These are phyloP conservation scores for Calcarius lapponicus DNA, from an alignment of 2,797 vertebrate species.

Conservation along the genomic window DNA sequence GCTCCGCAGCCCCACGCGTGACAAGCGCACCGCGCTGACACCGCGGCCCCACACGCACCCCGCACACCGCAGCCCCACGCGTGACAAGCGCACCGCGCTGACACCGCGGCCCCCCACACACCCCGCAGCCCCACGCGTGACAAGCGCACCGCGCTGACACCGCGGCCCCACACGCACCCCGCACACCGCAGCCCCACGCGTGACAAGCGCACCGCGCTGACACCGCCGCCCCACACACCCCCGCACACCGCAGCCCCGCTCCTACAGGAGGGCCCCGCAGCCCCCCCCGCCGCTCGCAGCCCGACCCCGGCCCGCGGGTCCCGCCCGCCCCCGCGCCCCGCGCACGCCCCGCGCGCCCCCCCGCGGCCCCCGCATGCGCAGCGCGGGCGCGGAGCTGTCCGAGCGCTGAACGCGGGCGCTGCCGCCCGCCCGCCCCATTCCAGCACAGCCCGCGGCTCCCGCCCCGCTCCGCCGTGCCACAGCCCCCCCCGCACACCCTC, in stretches of 20 bases:
- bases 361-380: conserved; percentile 84
- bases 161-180: too few relatives aligned
- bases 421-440: conserved; percentile 58
- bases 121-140: background rate
- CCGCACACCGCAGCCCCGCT: background rate
- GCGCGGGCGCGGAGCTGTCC: conserved; percentile 82
- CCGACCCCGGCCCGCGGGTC: too few relatives aligned
- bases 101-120: background rate
- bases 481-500: background rate
- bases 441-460: background rate
- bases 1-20: background rate
- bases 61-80: background rate
- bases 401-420: conserved; percentile 80
- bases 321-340: background rate
- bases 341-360: background rate
- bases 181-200: too few relatives aligned
- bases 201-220: background rate
- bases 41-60: too few relatives aligned
- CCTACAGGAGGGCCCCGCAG: too few relatives aligned
- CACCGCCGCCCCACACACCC: background rate
- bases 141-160: background rate
- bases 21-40: background rate
- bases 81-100: background rate
- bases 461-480: background rate
- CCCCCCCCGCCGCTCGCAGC: background rate